phyloP scores from a whole-genome alignment of 2,797 vertebrate genomes.

The Lacerta bilineata region DNA sequence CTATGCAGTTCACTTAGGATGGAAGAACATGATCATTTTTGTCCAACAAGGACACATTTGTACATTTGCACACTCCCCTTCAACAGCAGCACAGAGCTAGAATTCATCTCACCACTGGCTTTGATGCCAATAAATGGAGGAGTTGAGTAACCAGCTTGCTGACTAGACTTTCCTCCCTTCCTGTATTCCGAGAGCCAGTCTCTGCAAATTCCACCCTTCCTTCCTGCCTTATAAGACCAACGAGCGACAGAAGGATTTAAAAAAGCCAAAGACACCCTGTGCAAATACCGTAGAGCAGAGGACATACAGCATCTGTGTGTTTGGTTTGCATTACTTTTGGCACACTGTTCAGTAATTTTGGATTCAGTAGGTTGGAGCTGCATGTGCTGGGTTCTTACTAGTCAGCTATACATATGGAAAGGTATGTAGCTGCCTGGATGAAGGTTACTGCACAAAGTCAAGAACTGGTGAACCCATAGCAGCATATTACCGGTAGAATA shows the following conservation, averaged over 20 bases:
- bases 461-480: background rate
- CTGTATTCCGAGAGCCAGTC: constrained; percentile 87
- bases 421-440: background rate
- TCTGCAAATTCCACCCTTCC: constrained; percentile 87
- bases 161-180: constrained; percentile 91
- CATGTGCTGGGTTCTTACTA: constrained; percentile 17
- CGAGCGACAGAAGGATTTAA: constrained; percentile 66
- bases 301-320: constrained; percentile 49
- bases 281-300: constrained; percentile 48
- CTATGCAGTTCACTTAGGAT: constrained; percentile 83
- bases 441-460: background rate
- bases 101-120: constrained; percentile 88
- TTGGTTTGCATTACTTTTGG: constrained; percentile 58
- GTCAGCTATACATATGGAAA: constrained; percentile 6
- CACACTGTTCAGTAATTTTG: constrained; percentile 28
- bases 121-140: constrained; percentile 88
- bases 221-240: constrained; percentile 83
- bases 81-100: constrained; percentile 88
- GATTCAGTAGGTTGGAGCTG: constrained; percentile 19
- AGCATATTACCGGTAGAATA: background rate
- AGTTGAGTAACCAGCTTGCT: constrained; percentile 84
- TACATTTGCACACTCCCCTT: constrained; percentile 84
- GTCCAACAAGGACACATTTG: constrained; percentile 90
- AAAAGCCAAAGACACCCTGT: constrained; percentile 57
- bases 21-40: constrained; percentile 87